phyloP scores from a whole-genome alignment of 2,113 vertebrate genomes.

The Myiozetetes cayanensis region DNA sequence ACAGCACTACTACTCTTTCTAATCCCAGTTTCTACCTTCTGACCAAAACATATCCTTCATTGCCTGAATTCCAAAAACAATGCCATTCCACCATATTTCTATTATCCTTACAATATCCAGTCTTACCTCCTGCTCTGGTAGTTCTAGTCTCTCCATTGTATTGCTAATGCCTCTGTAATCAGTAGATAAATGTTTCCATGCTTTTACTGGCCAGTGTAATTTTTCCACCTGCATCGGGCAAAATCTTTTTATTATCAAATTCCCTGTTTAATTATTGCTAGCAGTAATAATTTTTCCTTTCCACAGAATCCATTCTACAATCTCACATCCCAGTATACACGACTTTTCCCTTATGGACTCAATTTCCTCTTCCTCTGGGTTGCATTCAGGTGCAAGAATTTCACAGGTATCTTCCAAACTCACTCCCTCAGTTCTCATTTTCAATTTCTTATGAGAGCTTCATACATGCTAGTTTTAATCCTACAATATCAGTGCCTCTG shows the following conservation, averaged over 20 bases:
- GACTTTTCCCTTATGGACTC: not conserved
- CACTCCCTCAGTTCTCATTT: not conserved
- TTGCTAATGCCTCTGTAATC: not conserved
- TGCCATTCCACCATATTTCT: not conserved
- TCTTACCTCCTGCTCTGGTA: not conserved
- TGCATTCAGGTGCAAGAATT: not conserved
- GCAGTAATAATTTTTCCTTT: not conserved
- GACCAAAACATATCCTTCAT: not conserved
- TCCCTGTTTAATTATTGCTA: not conserved
- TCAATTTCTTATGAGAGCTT: not conserved
- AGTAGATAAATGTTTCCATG: not conserved
- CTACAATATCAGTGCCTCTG: not conserved
- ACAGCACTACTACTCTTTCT: not conserved
- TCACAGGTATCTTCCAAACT: not conserved
- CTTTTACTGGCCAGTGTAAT: not conserved
- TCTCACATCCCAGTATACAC: not conserved
- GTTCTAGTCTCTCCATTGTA: not conserved
- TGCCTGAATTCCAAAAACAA: not conserved
- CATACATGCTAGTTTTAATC: not conserved
- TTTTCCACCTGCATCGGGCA: not conserved
- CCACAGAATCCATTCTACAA: not conserved
- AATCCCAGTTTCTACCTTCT: not conserved
- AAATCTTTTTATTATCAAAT: not conserved
- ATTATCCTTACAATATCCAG: not conserved
- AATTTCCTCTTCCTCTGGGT: not conserved